A percentile compares a stretch with the other conserved stretches of the same genome.
Conservation (phyloP, 2,113 vertebrate genomes). For the Neogale vison region DNA sequence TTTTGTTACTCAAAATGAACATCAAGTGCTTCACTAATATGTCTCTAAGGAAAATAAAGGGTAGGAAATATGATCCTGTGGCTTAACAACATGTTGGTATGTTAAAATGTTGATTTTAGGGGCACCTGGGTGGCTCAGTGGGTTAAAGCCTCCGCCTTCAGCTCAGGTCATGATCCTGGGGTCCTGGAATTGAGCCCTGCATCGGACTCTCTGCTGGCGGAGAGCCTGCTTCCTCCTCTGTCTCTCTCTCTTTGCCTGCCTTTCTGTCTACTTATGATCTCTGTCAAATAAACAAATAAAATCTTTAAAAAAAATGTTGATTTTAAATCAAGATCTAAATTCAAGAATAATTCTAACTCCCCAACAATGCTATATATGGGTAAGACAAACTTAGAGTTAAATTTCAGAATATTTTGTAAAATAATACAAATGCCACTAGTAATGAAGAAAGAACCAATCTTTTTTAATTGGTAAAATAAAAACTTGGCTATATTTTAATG, state of each 20-base stretch:
- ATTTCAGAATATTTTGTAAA: not conserved
- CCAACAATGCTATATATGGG: not conserved
- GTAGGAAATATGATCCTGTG: not conserved
- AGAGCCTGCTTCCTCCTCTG: too few relatives aligned
- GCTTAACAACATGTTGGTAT: not conserved
- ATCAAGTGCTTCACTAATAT: not conserved
- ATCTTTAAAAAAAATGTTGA: not conserved
- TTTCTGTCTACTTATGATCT: too few relatives aligned
- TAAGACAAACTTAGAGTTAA: not conserved
- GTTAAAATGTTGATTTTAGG: not conserved
- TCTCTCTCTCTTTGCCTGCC: too few relatives aligned
- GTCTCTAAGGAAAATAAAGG: conserved; percentile 29
- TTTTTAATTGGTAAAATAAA: not conserved
- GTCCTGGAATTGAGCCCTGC: too few relatives aligned
- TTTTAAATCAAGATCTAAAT: conserved; percentile 36
- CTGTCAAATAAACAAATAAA: too few relatives aligned
- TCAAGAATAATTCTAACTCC: not conserved
- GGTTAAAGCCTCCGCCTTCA: too few relatives aligned
- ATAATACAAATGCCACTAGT: not conserved
- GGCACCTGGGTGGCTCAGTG: too few relatives aligned
- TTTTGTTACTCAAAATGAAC: conserved; percentile 38
- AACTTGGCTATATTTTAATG: conserved; percentile 4
- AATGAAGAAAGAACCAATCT: not conserved
- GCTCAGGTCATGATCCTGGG: too few relatives aligned
- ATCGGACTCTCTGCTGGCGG: too few relatives aligned